These are phyloP conservation scores for Trogon surrucura DNA, from an alignment of 2,113 vertebrate genomes.

Conservation along the genomic window DNA sequence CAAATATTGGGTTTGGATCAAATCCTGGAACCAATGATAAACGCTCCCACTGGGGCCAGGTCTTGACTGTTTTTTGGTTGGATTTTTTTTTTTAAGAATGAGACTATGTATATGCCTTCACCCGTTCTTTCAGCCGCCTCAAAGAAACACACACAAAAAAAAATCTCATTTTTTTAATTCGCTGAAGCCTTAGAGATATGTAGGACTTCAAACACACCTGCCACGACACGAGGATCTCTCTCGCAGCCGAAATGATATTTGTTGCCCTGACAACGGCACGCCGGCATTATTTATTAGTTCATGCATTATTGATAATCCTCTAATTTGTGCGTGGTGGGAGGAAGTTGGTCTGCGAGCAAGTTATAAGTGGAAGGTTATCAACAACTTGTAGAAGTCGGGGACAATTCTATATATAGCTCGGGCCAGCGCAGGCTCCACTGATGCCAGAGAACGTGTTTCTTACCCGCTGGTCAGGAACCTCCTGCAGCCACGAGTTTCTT, in stretches of 20 bases:
- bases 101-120: not conserved
- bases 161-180: not conserved
- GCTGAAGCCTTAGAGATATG: fast-evolving
- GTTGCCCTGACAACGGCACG: slow-evolving; percentile 10
- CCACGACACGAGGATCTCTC: not conserved
- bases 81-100: not conserved
- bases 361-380: slow-evolving; percentile 34
- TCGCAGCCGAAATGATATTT: not conserved
- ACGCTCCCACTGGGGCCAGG: not conserved
- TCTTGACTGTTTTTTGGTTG: not conserved
- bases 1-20: not conserved
- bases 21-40: not conserved
- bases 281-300: slow-evolving; percentile 13
- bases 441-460: not conserved
- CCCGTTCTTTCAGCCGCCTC: not conserved
- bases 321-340: slow-evolving; percentile 15
- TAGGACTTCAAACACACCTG: not conserved
- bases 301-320: slow-evolving; percentile 24
- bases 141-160: too few species aligned
- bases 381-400: not conserved
- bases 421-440: not conserved
- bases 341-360: not conserved
- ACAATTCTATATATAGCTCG: slow-evolving; percentile 14
- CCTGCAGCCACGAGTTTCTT: not conserved
- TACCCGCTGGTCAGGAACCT: not conserved